These are phyloP conservation scores for Eubasilissa splendida DNA, from an alignment of 2,888 invertebrate species.

Conservation along the genomic window DNA sequence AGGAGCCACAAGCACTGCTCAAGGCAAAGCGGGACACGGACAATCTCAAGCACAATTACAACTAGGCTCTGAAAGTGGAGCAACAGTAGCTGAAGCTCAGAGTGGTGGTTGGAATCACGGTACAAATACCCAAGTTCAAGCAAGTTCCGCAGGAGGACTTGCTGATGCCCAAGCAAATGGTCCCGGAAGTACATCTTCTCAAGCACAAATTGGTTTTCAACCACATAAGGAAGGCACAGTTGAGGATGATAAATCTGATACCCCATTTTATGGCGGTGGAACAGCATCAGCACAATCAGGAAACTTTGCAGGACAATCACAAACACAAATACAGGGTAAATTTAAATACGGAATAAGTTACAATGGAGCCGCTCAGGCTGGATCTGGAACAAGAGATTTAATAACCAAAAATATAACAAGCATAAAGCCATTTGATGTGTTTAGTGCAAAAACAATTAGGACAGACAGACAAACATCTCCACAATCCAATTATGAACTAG, in stretches of 20 bases:
- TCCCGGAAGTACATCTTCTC: constrained; percentile 88
- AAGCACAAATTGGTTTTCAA: constrained; percentile 90
- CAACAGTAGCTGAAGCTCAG: constrained; percentile 83
- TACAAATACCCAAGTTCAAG: constrained; percentile 86
- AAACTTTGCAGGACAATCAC: constrained; percentile 83
- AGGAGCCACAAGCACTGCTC: constrained; percentile 83
- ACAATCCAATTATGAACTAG: constrained; percentile 19
- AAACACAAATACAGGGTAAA: constrained; percentile 87
- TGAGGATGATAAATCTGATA: constrained; percentile 66
- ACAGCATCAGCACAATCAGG: constrained; percentile 86
- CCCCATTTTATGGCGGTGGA: constrained; percentile 82
- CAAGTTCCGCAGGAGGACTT: constrained; percentile 86
- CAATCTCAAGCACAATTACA: constrained; percentile 86
- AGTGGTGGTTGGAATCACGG: constrained; percentile 83
- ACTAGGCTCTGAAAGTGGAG: constrained; percentile 82
- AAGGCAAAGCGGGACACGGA: constrained; percentile 81
- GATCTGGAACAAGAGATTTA: constrained; percentile 79
- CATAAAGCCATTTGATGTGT: constrained; percentile 58
- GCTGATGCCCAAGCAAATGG: constrained; percentile 90
- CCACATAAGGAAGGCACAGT: constrained; percentile 78
- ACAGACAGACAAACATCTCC: constrained; percentile 46
- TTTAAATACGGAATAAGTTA: constrained; percentile 85
- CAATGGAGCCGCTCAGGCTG: constrained; percentile 87
- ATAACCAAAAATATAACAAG: constrained; percentile 62
- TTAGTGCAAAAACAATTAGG: constrained; percentile 46